Evolutionary conservation across 2,888 invertebrate genomes (phyloP), one percentile per base, ranked within the genome.

Genomic region (Epinotia nisella): DNA sequence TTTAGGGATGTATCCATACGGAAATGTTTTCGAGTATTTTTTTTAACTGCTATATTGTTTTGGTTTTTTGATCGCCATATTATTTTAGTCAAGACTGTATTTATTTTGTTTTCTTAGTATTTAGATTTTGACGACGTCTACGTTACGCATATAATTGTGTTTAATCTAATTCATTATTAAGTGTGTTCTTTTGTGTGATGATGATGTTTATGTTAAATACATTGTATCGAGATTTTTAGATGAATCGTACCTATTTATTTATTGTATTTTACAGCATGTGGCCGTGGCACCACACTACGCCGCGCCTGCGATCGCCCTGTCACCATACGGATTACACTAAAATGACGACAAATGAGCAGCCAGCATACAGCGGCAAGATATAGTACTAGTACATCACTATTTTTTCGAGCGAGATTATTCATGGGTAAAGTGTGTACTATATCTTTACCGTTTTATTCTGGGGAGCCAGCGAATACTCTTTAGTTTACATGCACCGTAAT

Each of bases 241-340:
- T 45, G 15, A 21, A 65, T 19, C 2, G n/a, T n/a, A n/a, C n/a
- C n/a, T n/a, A n/a, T n/a, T 7, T 9, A 55, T 65, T 21, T 11
- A 11, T n/a, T 66, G 1, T 24, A 0, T 67, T 56, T 79, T 79
- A 39, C 78, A 76, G 77, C 79, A 82, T 72, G 84, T 86, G 3
- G 83, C 84, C 1, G 84, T 83, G 24, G 85, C 87, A 29, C 94
- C 78, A 13, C 79, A 79, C 62, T 79, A 79, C 70, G 79, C 79
- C 2, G 70, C 76, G 3, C 76, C 82, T 0, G 85, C 91, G 60
- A 80, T 90, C 76, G 86, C 88, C 41, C 83, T 91, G 56, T 90
- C 93, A 56, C 83, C 84, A 65, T 90, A 92, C 70, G 82, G 79
- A n/a, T 77, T 80, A 41, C 82, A 83, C 58, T 84, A 76, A 78